Base-by-base conservation (phyloP, 2,888 invertebrate genomes). In the Spisula subtruncata region DNA sequence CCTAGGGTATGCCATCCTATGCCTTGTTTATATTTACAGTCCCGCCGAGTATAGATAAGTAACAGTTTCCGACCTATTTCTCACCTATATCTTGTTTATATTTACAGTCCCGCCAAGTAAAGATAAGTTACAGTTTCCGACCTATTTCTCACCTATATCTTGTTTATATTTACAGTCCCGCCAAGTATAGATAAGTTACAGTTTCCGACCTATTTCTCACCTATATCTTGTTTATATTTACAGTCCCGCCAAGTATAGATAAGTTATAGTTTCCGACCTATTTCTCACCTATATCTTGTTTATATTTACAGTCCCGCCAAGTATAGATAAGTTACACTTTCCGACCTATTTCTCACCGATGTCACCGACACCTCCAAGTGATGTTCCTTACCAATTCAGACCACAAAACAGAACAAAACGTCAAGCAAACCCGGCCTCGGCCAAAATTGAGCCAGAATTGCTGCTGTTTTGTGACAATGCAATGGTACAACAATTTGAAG, bases 401-500 rank as follows among this genome's bases (percentile, higher is more conserved):
- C 60, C 18, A n/a, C 60, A 16, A 6, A 82, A 86, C 14, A 88
- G 93, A 81, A 86, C 90, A 29, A 93, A 92, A 84, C 89, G 94
- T n/a, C 93, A 94, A 71, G 66, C 75, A n/a, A 66, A 75, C 16
- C 88, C 90, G 12, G 82, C 87, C n/a, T 90, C 90, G 16, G 87
- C 92, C 0, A 91, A 90, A 25, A 94, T 94, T 20, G 94, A 94
- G 81, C 94, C 94, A 20, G 94, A 95, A 86, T 92, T 94, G 14
- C 81, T 94, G 32, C 87, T 94, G n/a, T 94, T 95, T 85, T 94
- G 94, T 82, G 95, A 95, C 86, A 93, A 92, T 80, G 93, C 94
- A 20, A 92, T 94, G 87, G 95, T 93, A 48, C 88, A 92, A 60
- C 93, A 93, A 66, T 95, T 95, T 92, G 93, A 94, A 41, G 94